Evolutionary conservation across 2,888 invertebrate genomes (phyloP).

Genomic region (Eupithecia dodoneata): DNA sequence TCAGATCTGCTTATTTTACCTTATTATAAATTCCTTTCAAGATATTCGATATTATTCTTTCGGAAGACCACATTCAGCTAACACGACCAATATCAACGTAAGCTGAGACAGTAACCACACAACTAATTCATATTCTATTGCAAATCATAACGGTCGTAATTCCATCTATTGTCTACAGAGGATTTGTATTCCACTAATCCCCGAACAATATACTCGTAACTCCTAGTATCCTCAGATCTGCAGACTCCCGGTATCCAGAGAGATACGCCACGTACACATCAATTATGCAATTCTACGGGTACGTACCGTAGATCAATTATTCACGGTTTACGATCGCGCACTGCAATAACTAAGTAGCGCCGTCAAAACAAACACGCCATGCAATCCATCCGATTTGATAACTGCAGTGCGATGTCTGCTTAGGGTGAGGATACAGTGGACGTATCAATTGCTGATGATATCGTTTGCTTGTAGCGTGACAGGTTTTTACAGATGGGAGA

Average conservation of each 20-base stretch:
- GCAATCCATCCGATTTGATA: constrained; percentile 65
- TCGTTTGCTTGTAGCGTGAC: not conserved
- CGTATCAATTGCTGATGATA: constrained; percentile 14
- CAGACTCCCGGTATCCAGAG: constrained; percentile 7
- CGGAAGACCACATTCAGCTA: not conserved
- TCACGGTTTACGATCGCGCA: constrained; percentile 44
- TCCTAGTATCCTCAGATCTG: not conserved
- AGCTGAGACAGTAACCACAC: not conserved
- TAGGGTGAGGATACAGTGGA: constrained; percentile 39
- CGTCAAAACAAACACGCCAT: constrained; percentile 63
- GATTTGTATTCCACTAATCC: not conserved
- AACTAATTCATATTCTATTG: not conserved
- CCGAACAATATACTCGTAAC: not conserved
- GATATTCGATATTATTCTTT: not conserved
- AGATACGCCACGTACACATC: constrained; percentile 25
- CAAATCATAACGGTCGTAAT: not conserved
- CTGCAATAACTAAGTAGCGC: constrained; percentile 47
- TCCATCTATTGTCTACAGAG: not conserved
- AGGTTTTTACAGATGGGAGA: not conserved
- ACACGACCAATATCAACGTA: not conserved
- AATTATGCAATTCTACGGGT: constrained; percentile 5
- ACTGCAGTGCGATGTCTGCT: constrained; percentile 54
- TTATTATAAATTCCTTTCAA: not conserved
- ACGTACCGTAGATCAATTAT: constrained; percentile 42
- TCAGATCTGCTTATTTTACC: no score